Evolutionary conservation across 2,797 vertebrate species (phyloP).

Genomic region (Cynodonichthys magdalenae): DNA sequence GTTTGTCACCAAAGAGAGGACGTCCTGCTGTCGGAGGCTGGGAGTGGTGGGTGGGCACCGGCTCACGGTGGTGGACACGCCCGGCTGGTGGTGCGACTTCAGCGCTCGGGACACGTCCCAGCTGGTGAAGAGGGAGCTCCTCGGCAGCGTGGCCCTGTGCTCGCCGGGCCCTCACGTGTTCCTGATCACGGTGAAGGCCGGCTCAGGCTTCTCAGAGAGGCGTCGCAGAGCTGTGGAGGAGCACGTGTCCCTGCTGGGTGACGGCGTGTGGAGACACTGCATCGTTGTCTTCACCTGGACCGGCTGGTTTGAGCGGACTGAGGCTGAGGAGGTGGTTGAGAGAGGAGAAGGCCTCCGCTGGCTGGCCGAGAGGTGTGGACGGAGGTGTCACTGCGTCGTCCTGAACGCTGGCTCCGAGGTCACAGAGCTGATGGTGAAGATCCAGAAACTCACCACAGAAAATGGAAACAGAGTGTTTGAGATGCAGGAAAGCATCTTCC

Average conservation of each 20-base stretch:
- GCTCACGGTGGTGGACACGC: constrained; percentile 77
- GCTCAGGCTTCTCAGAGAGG: constrained; percentile 67
- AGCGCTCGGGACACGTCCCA: constrained; percentile 51
- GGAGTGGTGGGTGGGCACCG: constrained; percentile 37
- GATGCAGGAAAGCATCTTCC: constrained; percentile 26
- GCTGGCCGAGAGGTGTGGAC: constrained; percentile 61
- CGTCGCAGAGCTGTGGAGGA: constrained; percentile 65
- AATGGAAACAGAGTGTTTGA: constrained; percentile 62
- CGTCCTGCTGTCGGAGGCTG: constrained; percentile 55
- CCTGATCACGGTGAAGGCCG: constrained; percentile 72
- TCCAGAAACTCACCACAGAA: constrained; percentile 43
- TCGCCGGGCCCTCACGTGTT: constrained; percentile 77
- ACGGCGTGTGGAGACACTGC: constrained; percentile 64
- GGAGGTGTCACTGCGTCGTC: constrained; percentile 53
- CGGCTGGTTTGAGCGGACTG: background rate
- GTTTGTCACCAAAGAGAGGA: constrained; percentile 69
- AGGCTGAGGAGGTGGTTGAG: background rate
- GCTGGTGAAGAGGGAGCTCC: constrained; percentile 72
- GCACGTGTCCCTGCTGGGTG: constrained; percentile 68
- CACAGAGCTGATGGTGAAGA: constrained; percentile 53
- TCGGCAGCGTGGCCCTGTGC: constrained; percentile 66
- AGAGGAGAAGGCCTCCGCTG: constrained; percentile 34
- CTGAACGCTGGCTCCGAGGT: background rate
- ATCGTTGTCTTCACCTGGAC: constrained; percentile 55
- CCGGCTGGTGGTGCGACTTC: constrained; percentile 80